A percentile compares a stretch with the other conserved stretches of the same genome.
Evolutionary conservation across 2,888 invertebrate species (phyloP).

Genomic region (Dastarcus helophoroides): DNA sequence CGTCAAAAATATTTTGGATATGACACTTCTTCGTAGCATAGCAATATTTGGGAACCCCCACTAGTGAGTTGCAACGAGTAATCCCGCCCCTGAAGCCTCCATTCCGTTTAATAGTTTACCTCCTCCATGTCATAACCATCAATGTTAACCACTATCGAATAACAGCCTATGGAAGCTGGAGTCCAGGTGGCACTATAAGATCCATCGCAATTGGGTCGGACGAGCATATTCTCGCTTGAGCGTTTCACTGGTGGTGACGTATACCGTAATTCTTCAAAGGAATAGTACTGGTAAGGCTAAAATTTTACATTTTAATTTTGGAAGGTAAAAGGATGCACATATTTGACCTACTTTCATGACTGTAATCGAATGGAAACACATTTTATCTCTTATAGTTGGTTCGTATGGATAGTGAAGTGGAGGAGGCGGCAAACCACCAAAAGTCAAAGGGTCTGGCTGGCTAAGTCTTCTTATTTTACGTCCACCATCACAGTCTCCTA

Average conservation of each 20-base stretch:
- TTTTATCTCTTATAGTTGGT: conserved; percentile 77
- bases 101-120: too few species aligned
- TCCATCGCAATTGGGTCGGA: conserved; percentile 67
- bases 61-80: too few species aligned
- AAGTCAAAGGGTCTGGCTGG: conserved; percentile 46
- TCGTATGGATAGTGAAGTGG: conserved; percentile 66
- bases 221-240: conserved; percentile 69
- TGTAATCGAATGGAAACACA: conserved; percentile 88
- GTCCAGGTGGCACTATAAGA: conserved; percentile 83
- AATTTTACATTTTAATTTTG: conserved; percentile 13
- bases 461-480: conserved; percentile 45
- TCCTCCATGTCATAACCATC: conserved; percentile 72
- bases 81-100: too few species aligned
- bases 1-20: too few species aligned
- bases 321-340: background rate
- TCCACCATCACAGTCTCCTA: conserved; percentile 48
- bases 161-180: conserved; percentile 81
- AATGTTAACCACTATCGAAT: conserved; percentile 74
- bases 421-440: conserved; percentile 52
- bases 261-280: conserved; percentile 85
- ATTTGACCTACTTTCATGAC: conserved; percentile 71
- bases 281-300: conserved; percentile 79
- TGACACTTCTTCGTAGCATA: too few species aligned
- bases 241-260: conserved; percentile 55
- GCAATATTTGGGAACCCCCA: too few species aligned